Percentiles rank a stretch among this genome's conserved stretches.
Conservation (phyloP, 2,113 vertebrate genomes). For the Saiga tatarica region DNA sequence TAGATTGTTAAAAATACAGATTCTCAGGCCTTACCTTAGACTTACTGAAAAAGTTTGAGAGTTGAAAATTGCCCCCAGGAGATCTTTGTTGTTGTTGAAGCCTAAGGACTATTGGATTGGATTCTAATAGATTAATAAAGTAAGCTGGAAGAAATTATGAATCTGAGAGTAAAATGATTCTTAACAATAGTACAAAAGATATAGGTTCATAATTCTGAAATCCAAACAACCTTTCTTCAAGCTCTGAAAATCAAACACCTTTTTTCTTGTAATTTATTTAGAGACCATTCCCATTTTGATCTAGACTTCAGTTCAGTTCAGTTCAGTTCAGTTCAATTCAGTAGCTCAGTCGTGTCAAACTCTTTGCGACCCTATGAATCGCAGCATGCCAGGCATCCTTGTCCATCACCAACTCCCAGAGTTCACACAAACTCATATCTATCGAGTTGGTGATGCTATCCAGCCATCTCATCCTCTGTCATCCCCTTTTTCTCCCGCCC, state of each 20-base stretch:
- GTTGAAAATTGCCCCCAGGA: not conserved
- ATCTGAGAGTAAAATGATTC: not conserved
- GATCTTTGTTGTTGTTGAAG: not conserved
- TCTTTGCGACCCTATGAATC: no score
- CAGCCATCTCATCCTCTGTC: no score
- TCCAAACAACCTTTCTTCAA: not conserved
- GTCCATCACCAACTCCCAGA: no score
- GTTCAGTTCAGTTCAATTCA: no score
- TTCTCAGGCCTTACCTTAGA: not conserved
- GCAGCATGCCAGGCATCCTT: no score
- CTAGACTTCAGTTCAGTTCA: not conserved
- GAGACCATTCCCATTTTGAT: not conserved
- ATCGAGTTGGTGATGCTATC: no score
- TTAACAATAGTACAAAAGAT: not conserved
- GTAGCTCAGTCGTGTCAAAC: no score
- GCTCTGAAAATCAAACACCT: not conserved
- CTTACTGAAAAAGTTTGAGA: not conserved
- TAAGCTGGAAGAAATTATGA: not conserved
- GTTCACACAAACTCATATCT: no score
- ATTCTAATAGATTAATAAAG: not conserved
- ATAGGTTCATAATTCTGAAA: not conserved
- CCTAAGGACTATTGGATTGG: not conserved
- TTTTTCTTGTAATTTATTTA: not conserved
- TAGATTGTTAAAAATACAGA: not conserved
- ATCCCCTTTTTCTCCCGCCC: no score